phyloP scores from a whole-genome alignment of 2,888 invertebrate species.

The Odontomyia ornata region DNA sequence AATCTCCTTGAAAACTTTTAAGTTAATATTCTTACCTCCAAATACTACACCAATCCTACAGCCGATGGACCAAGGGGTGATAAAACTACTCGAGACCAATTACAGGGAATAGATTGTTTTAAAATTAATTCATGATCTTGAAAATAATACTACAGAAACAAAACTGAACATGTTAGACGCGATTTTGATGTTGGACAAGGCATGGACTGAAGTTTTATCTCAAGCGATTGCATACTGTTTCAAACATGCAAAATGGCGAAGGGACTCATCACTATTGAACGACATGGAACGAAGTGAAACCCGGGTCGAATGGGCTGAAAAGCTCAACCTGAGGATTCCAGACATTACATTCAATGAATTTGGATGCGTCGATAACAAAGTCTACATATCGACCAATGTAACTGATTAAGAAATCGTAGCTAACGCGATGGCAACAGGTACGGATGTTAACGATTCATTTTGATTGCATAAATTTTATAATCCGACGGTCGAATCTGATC shows the following conservation, averaged over 20 bases:
- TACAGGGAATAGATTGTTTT: neutral
- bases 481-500: neutral
- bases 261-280: neutral
- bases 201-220: slow-evolving; percentile 3
- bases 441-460: neutral
- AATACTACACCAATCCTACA: neutral
- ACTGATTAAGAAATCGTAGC: slow-evolving; percentile 7
- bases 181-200: neutral
- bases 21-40: slow-evolving; percentile 4
- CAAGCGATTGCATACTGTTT: neutral
- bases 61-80: slow-evolving; percentile 3
- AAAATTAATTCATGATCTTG: neutral
- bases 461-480: neutral
- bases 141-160: neutral
- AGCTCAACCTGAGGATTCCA: neutral
- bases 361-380: neutral
- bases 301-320: neutral
- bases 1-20: neutral
- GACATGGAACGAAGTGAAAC: neutral
- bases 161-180: neutral
- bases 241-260: neutral
- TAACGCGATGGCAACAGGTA: neutral
- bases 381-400: neutral
- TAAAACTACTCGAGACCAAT: neutral
- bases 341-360: neutral